phyloP scores from a whole-genome alignment of 2,113 vertebrate genomes.

The Microcebus tavaratra region DNA sequence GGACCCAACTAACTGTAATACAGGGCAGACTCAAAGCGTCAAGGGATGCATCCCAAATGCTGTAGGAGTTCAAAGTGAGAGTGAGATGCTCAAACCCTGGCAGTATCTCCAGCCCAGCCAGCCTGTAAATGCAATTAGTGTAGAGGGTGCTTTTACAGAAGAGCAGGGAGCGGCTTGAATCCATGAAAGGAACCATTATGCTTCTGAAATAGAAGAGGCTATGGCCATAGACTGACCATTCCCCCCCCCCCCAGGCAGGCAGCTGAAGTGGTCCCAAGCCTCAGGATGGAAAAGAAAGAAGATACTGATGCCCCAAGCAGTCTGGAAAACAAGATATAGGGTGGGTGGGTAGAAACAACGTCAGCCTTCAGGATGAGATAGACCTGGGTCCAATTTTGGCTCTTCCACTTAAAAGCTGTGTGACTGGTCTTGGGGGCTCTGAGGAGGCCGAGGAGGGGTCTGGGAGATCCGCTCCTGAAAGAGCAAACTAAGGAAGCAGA shows the following conservation, averaged over 20 bases:
- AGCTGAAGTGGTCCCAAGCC: background rate
- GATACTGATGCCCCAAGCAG: background rate
- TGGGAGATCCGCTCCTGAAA: too few species aligned
- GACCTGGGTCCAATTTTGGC: background rate
- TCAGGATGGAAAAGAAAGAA: conserved; percentile 14
- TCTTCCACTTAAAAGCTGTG: background rate
- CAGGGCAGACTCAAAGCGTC: background rate
- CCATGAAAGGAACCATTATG: conserved; percentile 12
- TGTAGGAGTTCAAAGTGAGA: background rate
- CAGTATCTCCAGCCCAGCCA: background rate
- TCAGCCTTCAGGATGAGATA: background rate
- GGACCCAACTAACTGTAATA: background rate
- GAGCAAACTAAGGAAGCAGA: too few species aligned
- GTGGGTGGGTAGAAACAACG: background rate
- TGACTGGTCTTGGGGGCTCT: too few species aligned
- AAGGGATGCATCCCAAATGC: background rate
- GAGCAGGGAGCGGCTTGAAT: conserved; percentile 21
- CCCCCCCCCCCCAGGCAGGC: background rate
- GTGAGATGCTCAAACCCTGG: background rate
- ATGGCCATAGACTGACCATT: background rate
- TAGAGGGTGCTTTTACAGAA: background rate
- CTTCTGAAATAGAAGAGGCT: conserved; percentile 29
- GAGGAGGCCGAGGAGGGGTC: too few species aligned
- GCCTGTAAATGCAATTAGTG: background rate
- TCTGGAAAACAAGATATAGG: background rate